Evolutionary conservation across 2,797 vertebrate genomes (phyloP).

Genomic region (Schizopygopsis malacanthus): DNA sequence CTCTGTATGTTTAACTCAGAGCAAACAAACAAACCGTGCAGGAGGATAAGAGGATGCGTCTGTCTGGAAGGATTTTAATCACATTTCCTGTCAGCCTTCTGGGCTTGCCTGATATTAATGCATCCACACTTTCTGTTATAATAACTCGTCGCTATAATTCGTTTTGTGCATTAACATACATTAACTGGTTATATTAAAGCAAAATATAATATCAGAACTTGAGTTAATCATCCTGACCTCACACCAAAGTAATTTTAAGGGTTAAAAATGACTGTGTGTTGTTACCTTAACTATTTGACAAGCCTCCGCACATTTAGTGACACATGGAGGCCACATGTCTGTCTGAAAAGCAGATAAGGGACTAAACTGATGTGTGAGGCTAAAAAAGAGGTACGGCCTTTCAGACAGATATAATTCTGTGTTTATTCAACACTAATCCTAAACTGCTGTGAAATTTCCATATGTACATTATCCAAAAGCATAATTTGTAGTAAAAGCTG

Average conservation of each 20-base stretch:
- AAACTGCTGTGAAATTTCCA: neutral
- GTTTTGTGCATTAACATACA: neutral
- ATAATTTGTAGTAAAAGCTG: neutral
- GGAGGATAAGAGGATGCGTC: slow-evolving; percentile 54
- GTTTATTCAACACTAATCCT: slow-evolving; percentile 2
- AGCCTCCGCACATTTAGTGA: slow-evolving; percentile 11
- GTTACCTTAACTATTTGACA: slow-evolving; percentile 1
- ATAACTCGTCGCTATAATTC: neutral
- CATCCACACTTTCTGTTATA: slow-evolving; percentile 3
- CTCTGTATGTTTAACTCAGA: slow-evolving; percentile 75
- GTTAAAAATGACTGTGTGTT: neutral
- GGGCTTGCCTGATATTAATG: slow-evolving; percentile 21
- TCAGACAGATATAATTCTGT: neutral
- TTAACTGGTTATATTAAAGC: neutral
- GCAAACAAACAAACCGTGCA: slow-evolving; percentile 71
- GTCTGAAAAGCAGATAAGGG: neutral
- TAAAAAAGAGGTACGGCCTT: neutral
- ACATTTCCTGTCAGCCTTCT: slow-evolving; percentile 49
- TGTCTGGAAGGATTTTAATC: slow-evolving; percentile 48
- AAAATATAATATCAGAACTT: neutral
- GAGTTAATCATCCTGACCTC: neutral
- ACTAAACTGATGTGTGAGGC: neutral
- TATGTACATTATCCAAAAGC: neutral
- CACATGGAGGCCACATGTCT: slow-evolving; percentile 18
- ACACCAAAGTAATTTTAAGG: neutral